A percentile compares a stretch with the other conserved stretches of the same genome.
phyloP scores from a whole-genome alignment of 2,113 vertebrate genomes.

The Hippocampus comes region DNA sequence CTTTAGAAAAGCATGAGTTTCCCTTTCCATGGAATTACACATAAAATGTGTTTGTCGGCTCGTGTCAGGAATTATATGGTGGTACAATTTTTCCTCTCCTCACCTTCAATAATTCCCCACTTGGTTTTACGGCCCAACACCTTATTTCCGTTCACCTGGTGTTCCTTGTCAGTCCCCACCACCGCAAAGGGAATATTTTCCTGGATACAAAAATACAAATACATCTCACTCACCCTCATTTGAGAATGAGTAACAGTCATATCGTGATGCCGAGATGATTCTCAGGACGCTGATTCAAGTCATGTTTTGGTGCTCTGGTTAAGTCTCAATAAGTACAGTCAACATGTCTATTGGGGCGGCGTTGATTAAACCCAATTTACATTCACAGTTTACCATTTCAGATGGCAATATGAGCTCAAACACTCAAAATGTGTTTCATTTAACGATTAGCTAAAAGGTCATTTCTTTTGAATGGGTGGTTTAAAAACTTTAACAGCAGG shows the following conservation, averaged over 20 bases:
- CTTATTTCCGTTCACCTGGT: slow-evolving; percentile 87
- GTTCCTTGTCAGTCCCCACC: slow-evolving; percentile 89
- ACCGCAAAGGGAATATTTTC: slow-evolving; percentile 92
- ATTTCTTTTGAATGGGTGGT: background rate
- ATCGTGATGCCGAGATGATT: background rate
- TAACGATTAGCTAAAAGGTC: too few species aligned
- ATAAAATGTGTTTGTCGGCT: background rate
- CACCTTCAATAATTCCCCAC: slow-evolving; percentile 96
- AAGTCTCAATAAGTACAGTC: background rate
- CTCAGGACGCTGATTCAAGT: background rate
- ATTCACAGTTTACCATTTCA: background rate
- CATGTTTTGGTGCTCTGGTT: background rate
- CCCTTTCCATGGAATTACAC: background rate
- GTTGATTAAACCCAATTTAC: background rate
- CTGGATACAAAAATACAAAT: slow-evolving; percentile 54
- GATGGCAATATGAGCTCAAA: background rate
- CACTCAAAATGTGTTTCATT: background rate
- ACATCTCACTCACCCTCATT: background rate
- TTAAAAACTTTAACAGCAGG: background rate
- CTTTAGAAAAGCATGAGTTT: background rate
- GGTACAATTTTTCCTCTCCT: background rate
- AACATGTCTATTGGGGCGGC: too few species aligned
- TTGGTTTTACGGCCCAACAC: slow-evolving; percentile 94
- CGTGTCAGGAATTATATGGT: background rate
- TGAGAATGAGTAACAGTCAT: background rate